Evolutionary conservation across 2,113 vertebrate genomes (phyloP), one percentile per base, ranked within the genome.

Genomic region (Podocnemis expansa): DNA sequence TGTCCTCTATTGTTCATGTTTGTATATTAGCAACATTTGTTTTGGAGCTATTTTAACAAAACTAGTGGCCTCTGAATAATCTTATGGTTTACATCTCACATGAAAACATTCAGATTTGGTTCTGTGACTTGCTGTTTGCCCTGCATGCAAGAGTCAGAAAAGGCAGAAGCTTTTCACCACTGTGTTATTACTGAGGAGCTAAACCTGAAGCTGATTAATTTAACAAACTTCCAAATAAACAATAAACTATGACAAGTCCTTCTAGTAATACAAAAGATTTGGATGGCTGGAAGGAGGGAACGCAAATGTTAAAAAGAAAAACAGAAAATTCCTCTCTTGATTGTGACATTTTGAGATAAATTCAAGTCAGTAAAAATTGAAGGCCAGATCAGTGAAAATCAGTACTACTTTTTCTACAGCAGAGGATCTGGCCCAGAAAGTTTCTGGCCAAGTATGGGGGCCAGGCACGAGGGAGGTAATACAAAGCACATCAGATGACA

Each of bases 181-280:
- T 43, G 12, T 3, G 6, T n/a, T 91, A 89, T 82, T 82, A 55
- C 54, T 82, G 92, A 91, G 79, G 38, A 91, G 43, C 41, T 93
- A 87, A 47, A 88, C n/a, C n/a, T 78, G 84, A 93, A 76, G 87
- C 9, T 87, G 84, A 67, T 85, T 95, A 86, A 83, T 93, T 95
- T 93, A 88, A n/a, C n/a, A n/a, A n/a, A 47, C n/a, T 70, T 84
- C 80, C 76, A 93, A 84, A 12, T 88, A 70, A 89, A 87, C 2
- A 1, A 90, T 82, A 91, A 88, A 90, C 58, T 11, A 41, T 81
- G 47, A 79, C 63, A 82, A 47, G 16, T 82, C 45, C 17, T 34
- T 52, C 38, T 67, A 29, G 41, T 85, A 41, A 41, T 80, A 86
- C 43, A 88, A 47, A 80, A 80, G 10, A 6, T 24, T 80, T 75